A percentile compares a stretch with the other conserved stretches of the same genome.
Evolutionary conservation across 53 echinoderm and acorn worm species (phyloP).

Genomic region (Patiria pectinifera): DNA sequence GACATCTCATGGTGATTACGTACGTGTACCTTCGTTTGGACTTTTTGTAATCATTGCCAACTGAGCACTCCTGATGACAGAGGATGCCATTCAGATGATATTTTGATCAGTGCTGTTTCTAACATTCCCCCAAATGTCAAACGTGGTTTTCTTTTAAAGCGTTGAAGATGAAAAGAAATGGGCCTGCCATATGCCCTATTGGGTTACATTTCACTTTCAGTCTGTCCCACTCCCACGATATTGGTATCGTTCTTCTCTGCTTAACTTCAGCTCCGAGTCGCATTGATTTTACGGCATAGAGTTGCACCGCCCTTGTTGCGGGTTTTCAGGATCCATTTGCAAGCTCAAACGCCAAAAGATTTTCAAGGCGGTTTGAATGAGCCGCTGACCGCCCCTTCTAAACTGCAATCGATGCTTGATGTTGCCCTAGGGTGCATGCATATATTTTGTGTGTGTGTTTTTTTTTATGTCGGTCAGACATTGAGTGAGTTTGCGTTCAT

Average conservation of each 20-base stretch:
- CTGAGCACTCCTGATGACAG: too few relatives aligned
- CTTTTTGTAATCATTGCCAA: too few relatives aligned
- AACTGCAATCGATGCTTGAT: neutral
- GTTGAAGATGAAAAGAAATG: neutral
- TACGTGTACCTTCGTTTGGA: too few relatives aligned
- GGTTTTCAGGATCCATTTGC: constrained; percentile 43
- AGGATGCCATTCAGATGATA: too few relatives aligned
- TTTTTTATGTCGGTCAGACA: neutral
- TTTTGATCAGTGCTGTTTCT: neutral
- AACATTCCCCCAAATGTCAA: neutral
- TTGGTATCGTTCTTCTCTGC: neutral
- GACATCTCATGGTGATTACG: too few relatives aligned
- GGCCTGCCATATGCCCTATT: neutral
- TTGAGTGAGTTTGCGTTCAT: neutral
- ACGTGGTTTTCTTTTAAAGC: neutral
- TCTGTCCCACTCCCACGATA: neutral
- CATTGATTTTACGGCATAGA: constrained; percentile 42
- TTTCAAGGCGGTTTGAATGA: neutral
- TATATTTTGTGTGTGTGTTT: neutral
- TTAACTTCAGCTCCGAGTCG: neutral
- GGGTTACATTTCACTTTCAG: constrained; percentile 13
- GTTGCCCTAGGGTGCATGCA: constrained; percentile 12
- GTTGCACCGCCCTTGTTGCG: constrained; percentile 29
- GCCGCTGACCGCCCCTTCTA: neutral
- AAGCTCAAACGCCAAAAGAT: neutral